Evolutionary conservation across 2,113 vertebrate genomes (phyloP), one percentile per base, ranked within the genome.

Genomic region (Cyanistes caeruleus): DNA sequence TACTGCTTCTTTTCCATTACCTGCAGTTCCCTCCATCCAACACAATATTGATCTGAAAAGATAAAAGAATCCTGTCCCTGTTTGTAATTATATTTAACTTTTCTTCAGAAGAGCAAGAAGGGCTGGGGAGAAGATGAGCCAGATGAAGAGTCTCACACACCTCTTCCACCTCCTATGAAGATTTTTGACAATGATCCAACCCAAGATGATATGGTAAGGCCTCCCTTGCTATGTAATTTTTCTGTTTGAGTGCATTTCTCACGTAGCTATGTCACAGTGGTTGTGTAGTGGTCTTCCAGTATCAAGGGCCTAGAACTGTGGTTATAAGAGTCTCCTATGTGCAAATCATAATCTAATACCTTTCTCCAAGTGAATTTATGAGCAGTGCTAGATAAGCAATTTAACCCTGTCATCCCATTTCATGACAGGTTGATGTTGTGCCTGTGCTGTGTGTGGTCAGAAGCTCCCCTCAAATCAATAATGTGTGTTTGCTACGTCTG

Each of bases 111-210:
- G 98, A 98, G 97, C 97, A 98, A 98, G 97, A 99, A 98, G 72
- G 99, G 99, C 7, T 99, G 99, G 96, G 99, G 99, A 83, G 99
- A 99, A 97, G 99, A 99, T 93, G 99, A 99, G 93, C 98, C 98
- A 70, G 99, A 99, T 49, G 99, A 99, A 93, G 99, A 99, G 58
- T 99, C 99, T 22, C 98, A 99, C 97, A 99, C 99, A 14, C 99
- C 98, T 24, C 98, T 99, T 49, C 99, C 99, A 43, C 99, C 99
- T 2, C 99, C 99, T 17, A 99, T 99, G 99, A 99, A 99, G 97
- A 99, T 99, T 97, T 99, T 99, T 95, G 99, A 99, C 95, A 99
- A 99, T 62, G 99, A 99, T 44, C 99, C 99, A 48, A 98, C 98
- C 22, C 99, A 99, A 37, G 99, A 99, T 83, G 99, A 99, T 91